Conservation (phyloP, 2,888 invertebrate species). For the Tetramorium bicarinatum region DNA sequence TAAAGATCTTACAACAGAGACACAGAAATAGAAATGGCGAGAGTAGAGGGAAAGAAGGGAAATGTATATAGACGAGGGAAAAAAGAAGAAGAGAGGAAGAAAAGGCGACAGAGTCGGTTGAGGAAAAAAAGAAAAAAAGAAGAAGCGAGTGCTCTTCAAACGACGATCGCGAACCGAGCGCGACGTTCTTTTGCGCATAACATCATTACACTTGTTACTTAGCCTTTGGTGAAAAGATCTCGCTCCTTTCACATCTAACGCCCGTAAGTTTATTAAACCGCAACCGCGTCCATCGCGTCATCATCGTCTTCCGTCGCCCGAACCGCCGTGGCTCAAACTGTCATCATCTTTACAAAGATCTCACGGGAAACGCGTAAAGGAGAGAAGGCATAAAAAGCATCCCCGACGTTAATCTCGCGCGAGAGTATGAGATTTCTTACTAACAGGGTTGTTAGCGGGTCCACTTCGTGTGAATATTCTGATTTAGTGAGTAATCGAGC, state of each 20-base stretch:
- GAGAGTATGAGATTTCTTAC: constrained; percentile 51
- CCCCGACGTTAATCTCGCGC: neutral
- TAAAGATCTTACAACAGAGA: neutral
- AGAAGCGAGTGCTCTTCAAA: neutral
- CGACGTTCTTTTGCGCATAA: constrained; percentile 50
- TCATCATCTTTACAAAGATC: constrained; percentile 11
- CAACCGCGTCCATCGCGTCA: constrained; percentile 10
- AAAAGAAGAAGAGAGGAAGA: neutral
- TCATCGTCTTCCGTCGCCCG: neutral
- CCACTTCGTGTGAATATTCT: constrained; percentile 76
- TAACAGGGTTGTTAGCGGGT: constrained; percentile 73
- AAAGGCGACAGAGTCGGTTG: neutral
- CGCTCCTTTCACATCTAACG: constrained; percentile 54
- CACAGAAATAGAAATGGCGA: neutral
- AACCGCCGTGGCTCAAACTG: neutral
- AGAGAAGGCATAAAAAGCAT: neutral
- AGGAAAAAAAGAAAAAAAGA: neutral
- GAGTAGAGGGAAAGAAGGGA: neutral
- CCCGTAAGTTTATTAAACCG: constrained; percentile 48
- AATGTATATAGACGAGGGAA: neutral
- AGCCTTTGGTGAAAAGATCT: constrained; percentile 58
- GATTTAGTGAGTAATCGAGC: constrained; percentile 68
- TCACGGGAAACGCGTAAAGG: neutral
- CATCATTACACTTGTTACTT: constrained; percentile 61
- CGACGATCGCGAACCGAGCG: neutral